Evolutionary conservation across 2,797 vertebrate species (phyloP).

Genomic region (Sarcophilus harrisii): DNA sequence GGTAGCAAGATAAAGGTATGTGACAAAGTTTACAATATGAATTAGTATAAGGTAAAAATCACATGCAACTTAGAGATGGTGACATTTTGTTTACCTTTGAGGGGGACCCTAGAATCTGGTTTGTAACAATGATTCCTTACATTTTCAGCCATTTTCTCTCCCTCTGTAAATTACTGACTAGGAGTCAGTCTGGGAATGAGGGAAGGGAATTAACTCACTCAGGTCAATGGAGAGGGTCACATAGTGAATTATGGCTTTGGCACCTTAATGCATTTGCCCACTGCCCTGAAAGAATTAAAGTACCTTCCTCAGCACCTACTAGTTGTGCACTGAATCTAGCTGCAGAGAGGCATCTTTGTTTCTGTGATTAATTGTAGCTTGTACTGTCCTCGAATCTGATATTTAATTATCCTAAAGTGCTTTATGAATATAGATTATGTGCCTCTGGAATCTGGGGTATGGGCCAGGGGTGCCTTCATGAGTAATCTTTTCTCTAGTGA

Average conservation of each 20-base stretch:
- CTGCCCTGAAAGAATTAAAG: slow-evolving; percentile 29
- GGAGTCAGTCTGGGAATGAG: slow-evolving; percentile 47
- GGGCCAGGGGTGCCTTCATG: slow-evolving; percentile 31
- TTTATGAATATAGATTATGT: slow-evolving; percentile 68
- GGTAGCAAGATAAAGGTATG: slow-evolving; percentile 6
- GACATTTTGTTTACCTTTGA: slow-evolving; percentile 25
- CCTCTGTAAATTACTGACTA: slow-evolving; percentile 53
- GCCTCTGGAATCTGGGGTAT: slow-evolving; percentile 51
- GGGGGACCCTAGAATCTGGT: slow-evolving; percentile 32
- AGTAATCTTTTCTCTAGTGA: slow-evolving; percentile 60
- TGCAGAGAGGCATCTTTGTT: slow-evolving; percentile 62
- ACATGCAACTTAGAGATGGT: background rate
- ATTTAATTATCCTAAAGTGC: slow-evolving; percentile 71
- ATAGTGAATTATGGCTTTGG: slow-evolving; percentile 33
- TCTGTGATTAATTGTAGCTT: slow-evolving; percentile 68
- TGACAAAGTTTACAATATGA: background rate
- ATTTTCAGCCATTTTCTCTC: slow-evolving; percentile 49
- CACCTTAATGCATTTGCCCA: slow-evolving; percentile 18
- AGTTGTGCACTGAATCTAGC: slow-evolving; percentile 24
- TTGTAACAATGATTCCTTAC: slow-evolving; percentile 21
- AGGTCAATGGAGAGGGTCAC: background rate
- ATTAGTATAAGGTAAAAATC: slow-evolving; percentile 2
- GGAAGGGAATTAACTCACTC: slow-evolving; percentile 28
- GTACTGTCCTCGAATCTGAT: slow-evolving; percentile 66
- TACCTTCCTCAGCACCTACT: slow-evolving; percentile 16